Evolutionary conservation across 2,797 vertebrate genomes (phyloP).

Genomic region (Luscinia megarhynchos): DNA sequence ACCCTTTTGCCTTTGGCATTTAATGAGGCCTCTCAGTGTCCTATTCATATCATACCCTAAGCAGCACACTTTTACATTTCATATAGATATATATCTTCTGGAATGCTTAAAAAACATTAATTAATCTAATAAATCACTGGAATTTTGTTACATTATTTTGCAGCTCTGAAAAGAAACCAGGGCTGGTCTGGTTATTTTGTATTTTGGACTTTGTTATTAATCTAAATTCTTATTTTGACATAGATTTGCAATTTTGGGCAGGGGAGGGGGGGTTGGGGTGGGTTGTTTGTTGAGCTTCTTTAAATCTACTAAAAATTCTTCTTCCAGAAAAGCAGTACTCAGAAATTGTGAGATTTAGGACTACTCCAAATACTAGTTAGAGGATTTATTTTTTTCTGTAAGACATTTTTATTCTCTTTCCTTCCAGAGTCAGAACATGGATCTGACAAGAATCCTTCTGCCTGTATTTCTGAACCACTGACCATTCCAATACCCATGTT

Average conservation of each 20-base stretch:
- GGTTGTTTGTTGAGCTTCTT: not conserved
- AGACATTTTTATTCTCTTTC: not conserved
- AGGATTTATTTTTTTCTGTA: not conserved
- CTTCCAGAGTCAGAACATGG: not conserved
- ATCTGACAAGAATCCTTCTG: not conserved
- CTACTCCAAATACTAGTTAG: not conserved
- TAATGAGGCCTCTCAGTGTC: not conserved
- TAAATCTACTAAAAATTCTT: not conserved
- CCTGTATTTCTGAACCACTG: not conserved
- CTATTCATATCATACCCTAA: not conserved
- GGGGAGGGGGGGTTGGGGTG: fast-evolving
- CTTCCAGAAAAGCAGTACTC: not conserved
- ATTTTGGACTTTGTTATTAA: not conserved
- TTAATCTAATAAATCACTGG: not conserved
- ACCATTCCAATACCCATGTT: not conserved
- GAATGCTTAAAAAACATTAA: not conserved
- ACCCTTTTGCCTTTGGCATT: not conserved
- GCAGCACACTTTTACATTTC: not conserved
- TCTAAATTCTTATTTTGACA: not conserved
- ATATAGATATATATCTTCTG: too few species aligned
- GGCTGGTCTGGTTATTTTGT: not conserved
- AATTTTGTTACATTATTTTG: not conserved
- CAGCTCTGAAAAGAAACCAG: not conserved
- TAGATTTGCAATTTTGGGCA: not conserved
- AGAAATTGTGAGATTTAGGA: not conserved